phyloP scores from a whole-genome alignment of 2,888 invertebrate genomes.

The Drosophila acutilabella region DNA sequence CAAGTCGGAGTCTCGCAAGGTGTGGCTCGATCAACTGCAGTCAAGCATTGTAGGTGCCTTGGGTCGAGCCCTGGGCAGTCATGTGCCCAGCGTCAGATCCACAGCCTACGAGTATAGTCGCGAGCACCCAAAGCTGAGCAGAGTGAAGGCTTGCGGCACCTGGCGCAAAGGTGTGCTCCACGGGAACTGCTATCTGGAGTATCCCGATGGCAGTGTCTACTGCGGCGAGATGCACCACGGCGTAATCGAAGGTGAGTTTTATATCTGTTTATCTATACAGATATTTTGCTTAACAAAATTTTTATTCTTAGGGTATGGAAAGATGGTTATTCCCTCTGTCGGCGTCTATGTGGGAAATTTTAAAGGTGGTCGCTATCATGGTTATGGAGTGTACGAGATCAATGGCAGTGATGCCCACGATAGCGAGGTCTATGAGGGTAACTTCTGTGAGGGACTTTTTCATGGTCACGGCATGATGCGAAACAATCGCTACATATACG shows the following conservation, averaged over 20 bases:
- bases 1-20: constrained; percentile 89
- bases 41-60: constrained; percentile 89
- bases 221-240: constrained; percentile 91
- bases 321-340: constrained; percentile 84
- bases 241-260: constrained; percentile 79
- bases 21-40: constrained; percentile 92
- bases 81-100: constrained; percentile 88
- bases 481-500: constrained; percentile 93
- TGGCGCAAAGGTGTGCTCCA: constrained; percentile 94
- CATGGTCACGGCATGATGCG: constrained; percentile 94
- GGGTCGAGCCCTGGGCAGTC: constrained; percentile 87
- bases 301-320: constrained; percentile 79
- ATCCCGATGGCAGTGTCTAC: constrained; percentile 92
- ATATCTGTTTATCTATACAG: background rate
- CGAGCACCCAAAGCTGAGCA: constrained; percentile 90
- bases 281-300: background rate
- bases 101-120: constrained; percentile 90
- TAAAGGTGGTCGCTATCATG: constrained; percentile 91
- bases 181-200: constrained; percentile 92
- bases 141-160: constrained; percentile 91
- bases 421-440: constrained; percentile 94
- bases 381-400: constrained; percentile 89
- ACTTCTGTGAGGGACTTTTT: constrained; percentile 92
- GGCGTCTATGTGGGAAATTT: constrained; percentile 91
- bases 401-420: constrained; percentile 90